These are phyloP conservation scores for Dendrolimus houi DNA, from an alignment of 2,888 invertebrate species.

Conservation along the genomic window DNA sequence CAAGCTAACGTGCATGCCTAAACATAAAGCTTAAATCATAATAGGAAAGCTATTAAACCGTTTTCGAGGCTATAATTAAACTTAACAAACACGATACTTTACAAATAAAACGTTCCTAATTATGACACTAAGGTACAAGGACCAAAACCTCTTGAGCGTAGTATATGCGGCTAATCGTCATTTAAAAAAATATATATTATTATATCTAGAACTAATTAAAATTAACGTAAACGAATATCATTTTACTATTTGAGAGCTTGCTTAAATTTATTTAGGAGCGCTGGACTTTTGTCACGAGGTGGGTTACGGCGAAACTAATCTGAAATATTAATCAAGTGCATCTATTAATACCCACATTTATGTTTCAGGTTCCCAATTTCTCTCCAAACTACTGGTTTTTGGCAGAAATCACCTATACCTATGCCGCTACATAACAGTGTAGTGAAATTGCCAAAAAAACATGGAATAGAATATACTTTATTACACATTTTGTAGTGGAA, in stretches of 20 bases:
- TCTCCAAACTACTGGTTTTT: too few species aligned
- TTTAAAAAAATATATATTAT: slow-evolving; percentile 53
- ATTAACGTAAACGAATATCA: slow-evolving; percentile 31
- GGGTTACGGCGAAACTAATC: too few species aligned
- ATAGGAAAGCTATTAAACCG: neutral
- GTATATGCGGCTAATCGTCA: slow-evolving; percentile 27
- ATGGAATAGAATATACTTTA: too few species aligned
- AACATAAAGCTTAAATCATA: slow-evolving; percentile 3
- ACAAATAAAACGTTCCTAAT: slow-evolving; percentile 1
- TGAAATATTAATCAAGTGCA: too few species aligned
- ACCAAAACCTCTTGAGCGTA: slow-evolving; percentile 54
- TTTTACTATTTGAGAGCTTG: slow-evolving; percentile 47
- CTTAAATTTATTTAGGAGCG: too few species aligned
- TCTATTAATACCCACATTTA: too few species aligned
- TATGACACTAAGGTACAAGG: slow-evolving; percentile 23
- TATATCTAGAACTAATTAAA: slow-evolving; percentile 32
- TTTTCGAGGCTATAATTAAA: slow-evolving; percentile 10
- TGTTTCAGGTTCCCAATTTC: too few species aligned
- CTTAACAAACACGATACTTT: slow-evolving; percentile 3
- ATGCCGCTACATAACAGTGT: too few species aligned
- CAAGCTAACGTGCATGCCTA: neutral
- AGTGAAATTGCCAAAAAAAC: too few species aligned
- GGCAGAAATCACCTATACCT: too few species aligned
- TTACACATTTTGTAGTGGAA: too few species aligned
- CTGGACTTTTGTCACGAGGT: too few species aligned